Percentiles rank a stretch among this genome's conserved stretches.
Conservation (phyloP, 1,140 invertebrate species). For the Achroia grisella region DNA sequence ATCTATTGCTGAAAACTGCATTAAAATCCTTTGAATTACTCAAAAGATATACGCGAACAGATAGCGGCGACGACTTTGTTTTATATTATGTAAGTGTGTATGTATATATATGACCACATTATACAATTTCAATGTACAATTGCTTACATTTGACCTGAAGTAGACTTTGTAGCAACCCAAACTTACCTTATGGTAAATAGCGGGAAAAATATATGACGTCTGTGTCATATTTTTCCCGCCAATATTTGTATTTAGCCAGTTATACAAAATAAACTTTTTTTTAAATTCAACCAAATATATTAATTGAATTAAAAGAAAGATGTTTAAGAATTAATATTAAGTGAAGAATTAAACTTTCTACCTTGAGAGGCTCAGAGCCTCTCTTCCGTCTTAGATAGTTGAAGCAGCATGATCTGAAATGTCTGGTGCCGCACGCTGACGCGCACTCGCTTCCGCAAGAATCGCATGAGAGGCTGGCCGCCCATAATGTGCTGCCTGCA, state of each 20-base stretch:
- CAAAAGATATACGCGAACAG: too few species aligned
- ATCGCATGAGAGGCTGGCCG: conserved; percentile 65
- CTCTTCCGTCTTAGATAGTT: conserved; percentile 58
- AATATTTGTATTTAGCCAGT: too few species aligned
- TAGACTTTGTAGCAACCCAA: background rate
- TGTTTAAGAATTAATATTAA: background rate
- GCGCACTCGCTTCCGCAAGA: conserved; percentile 74
- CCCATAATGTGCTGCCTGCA: conserved; percentile 35
- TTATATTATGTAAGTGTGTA: background rate
- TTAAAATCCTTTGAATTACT: too few species aligned
- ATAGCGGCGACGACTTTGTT: too few species aligned
- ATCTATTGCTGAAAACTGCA: too few species aligned
- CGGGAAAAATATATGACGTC: too few species aligned
- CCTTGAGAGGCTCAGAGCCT: conserved; percentile 20
- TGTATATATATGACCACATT: background rate
- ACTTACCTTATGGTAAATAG: too few species aligned
- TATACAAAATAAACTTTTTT: too few species aligned
- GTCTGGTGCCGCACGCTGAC: conserved; percentile 72
- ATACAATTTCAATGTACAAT: background rate
- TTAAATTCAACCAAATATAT: too few species aligned
- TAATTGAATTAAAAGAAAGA: too few species aligned
- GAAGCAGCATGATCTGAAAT: conserved; percentile 70
- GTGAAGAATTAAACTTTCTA: background rate
- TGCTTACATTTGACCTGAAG: background rate
- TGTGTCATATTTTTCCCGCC: too few species aligned